Evolutionary conservation across 2,797 vertebrate species (phyloP).

Genomic region (Apogon hyalosoma): DNA sequence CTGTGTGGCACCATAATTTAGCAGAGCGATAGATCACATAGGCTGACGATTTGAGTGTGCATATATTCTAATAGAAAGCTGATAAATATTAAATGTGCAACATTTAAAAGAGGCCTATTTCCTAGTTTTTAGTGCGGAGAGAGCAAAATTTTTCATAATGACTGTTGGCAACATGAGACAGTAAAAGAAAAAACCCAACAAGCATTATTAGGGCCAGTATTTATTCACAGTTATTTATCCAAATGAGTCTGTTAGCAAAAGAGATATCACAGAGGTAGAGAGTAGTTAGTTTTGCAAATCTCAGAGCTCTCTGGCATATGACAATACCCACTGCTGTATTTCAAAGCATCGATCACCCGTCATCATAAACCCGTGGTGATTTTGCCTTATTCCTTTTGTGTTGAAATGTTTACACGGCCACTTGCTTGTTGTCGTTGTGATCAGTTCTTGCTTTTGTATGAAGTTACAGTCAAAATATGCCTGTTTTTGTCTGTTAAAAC

Average conservation of each 20-base stretch:
- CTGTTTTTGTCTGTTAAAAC: constrained; percentile 70
- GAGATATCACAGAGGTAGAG: constrained; percentile 74
- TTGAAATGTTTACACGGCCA: constrained; percentile 81
- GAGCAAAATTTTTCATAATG: constrained; percentile 76
- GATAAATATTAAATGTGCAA: constrained; percentile 87
- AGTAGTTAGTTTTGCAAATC: constrained; percentile 71
- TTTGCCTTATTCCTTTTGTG: constrained; percentile 72
- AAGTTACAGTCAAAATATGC: constrained; percentile 74
- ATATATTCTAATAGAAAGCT: constrained; percentile 87
- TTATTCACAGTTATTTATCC: constrained; percentile 75
- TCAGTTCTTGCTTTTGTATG: constrained; percentile 74
- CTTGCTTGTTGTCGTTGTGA: constrained; percentile 78
- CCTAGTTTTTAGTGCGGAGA: constrained; percentile 78
- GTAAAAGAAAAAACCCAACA: constrained; percentile 46
- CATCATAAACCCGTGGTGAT: constrained; percentile 71
- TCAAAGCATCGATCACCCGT: constrained; percentile 78
- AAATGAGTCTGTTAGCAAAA: constrained; percentile 80
- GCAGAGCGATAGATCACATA: constrained; percentile 86
- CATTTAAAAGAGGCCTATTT: constrained; percentile 85
- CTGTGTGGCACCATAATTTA: constrained; percentile 85
- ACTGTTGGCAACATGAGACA: constrained; percentile 72
- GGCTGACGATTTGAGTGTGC: constrained; percentile 83
- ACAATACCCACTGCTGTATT: constrained; percentile 74
- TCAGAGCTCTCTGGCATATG: constrained; percentile 74
- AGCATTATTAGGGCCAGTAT: constrained; percentile 68